phyloP scores from a whole-genome alignment of 2,888 invertebrate genomes.

The Hypomecis punctinalis region DNA sequence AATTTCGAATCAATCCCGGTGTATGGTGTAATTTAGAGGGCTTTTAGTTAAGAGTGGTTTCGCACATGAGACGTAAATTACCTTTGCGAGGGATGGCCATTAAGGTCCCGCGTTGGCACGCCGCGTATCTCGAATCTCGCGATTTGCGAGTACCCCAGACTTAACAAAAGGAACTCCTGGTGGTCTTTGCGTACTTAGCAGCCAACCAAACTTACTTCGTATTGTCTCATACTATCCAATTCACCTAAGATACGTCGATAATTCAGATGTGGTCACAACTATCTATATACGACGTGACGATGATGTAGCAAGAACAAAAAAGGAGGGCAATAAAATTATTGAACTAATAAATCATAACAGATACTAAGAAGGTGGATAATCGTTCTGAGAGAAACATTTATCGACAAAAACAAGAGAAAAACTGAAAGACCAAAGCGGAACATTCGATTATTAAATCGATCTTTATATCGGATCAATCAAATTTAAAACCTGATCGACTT shows the following conservation, averaged over 20 bases:
- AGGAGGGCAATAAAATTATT: conserved; percentile 53
- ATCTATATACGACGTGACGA: conserved; percentile 41
- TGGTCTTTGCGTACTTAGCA: conserved; percentile 71
- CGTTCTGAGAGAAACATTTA: conserved; percentile 73
- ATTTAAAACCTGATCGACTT: conserved; percentile 82
- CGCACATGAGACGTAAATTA: conserved; percentile 83
- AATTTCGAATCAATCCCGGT: conserved; percentile 79
- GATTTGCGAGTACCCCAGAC: conserved; percentile 76
- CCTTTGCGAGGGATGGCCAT: conserved; percentile 76
- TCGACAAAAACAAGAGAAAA: conserved; percentile 74
- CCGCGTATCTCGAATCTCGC: conserved; percentile 79
- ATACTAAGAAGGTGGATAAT: conserved; percentile 66
- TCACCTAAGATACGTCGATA: conserved; percentile 15
- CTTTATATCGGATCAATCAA: conserved; percentile 85
- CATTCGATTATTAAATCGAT: conserved; percentile 82
- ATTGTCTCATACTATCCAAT: conserved; percentile 56
- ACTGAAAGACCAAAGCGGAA: conserved; percentile 71
- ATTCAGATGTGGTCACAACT: conserved; percentile 17
- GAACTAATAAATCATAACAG: conserved; percentile 66
- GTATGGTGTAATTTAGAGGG: conserved; percentile 80
- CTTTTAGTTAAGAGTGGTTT: conserved; percentile 83
- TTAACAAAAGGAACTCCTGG: conserved; percentile 79
- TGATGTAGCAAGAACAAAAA: conserved; percentile 44
- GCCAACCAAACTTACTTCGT: conserved; percentile 60
- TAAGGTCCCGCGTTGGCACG: conserved; percentile 77